Base-by-base conservation (phyloP, 2,888 invertebrate species). In the Baccha elongata region DNA sequence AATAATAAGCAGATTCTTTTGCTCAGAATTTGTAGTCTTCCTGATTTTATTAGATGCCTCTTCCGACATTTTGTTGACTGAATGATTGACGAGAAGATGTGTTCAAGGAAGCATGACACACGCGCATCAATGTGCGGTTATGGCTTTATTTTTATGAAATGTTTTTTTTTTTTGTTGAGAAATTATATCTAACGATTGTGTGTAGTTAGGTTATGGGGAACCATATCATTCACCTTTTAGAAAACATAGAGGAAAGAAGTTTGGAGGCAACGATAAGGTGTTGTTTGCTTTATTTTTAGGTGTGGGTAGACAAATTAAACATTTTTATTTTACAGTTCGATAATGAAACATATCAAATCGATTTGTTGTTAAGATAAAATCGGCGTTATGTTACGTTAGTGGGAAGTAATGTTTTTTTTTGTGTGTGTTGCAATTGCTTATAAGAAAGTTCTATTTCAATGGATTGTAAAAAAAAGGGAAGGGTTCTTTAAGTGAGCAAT, bases 61-160 rank as follows among this genome's bases (percentile, higher is more conserved):
- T 83, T 83, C 83, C 83, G 83, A 83, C 83, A 83, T 78, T 73
- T 72, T 52, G 26, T 40, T 72, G 83, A 78, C 72, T 73, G 29
- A 73, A 68, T 83, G 83, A 83, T 78, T 78, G 78, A 78, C 83
- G 72, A 68, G 62, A 40, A 58, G 40, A 50, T 44, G 15, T 44
- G 62, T 42, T 29, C 44, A n/a, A 35, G 53, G 21, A 19, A 40
- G 48, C 55, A 53, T 65, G 67, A 74, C 65, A 74, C 58, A 8
- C 29, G 26, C 21, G 32, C 50, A 53, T 35, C 52, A 35, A 46
- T 64, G 21, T 64, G 65, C 23, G 65, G 65, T 65, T 40, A 19
- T 40, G 15, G 26, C 26, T 40, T n/a, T 52, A 37, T 23, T 40
- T 50, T 50, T 50, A 65, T 50, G 50, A n/a, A n/a, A n/a, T 10